A percentile compares a stretch with the other conserved stretches of the same genome.
phyloP scores from a whole-genome alignment of 2,888 invertebrate genomes.

The Nysson spinosus region DNA sequence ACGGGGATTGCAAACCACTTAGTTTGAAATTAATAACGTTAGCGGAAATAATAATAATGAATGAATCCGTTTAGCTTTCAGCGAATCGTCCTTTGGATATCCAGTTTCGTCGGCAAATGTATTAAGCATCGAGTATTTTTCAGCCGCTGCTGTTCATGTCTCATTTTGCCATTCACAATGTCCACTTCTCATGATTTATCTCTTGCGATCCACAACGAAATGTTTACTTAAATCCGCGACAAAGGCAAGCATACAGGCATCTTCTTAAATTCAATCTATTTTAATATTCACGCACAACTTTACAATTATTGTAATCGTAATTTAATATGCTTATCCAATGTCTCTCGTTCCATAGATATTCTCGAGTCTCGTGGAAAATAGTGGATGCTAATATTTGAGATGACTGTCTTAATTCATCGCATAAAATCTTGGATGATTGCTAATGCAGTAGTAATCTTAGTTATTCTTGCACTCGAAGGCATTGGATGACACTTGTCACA shows the following conservation, averaged over 20 bases:
- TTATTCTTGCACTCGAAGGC: constrained; percentile 19
- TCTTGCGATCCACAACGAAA: neutral
- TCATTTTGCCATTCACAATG: constrained; percentile 24
- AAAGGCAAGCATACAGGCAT: too few species aligned
- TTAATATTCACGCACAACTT: too few species aligned
- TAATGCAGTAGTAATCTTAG: constrained; percentile 2
- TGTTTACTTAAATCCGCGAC: too few species aligned
- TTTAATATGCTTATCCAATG: neutral
- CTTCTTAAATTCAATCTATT: too few species aligned
- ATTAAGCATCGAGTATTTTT: constrained; percentile 16
- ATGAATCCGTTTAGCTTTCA: constrained; percentile 12
- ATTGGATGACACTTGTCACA: constrained; percentile 13
- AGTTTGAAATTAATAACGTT: constrained; percentile 23
- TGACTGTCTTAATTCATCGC: too few species aligned
- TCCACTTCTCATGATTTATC: neutral
- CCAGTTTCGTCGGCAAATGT: constrained; percentile 7
- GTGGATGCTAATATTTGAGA: too few species aligned
- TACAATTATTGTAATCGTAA: too few species aligned
- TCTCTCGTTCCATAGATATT: neutral
- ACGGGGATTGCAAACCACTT: constrained; percentile 16
- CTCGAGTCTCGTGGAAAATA: neutral
- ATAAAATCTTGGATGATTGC: neutral
- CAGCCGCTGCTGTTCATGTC: constrained; percentile 26
- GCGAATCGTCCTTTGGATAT: constrained; percentile 24
- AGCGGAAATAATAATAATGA: constrained; percentile 10